Evolutionary conservation across 2,113 vertebrate species (phyloP).

Genomic region (Tachuris rubrigastra): DNA sequence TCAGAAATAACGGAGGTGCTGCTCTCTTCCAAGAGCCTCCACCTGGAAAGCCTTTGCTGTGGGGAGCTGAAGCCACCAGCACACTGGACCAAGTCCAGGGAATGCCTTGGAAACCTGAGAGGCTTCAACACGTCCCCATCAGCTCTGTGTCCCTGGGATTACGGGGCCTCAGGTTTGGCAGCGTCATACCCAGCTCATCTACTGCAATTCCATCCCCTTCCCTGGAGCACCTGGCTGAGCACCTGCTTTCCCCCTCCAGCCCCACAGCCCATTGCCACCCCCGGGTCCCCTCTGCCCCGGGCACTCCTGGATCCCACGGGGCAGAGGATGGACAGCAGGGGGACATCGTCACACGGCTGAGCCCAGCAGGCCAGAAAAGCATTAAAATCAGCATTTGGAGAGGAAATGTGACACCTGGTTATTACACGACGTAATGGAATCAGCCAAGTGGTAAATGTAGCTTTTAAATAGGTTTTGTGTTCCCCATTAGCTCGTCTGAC

Average conservation of each 20-base stretch:
- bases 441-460: conserved; percentile 98
- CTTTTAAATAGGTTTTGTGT: conserved; percentile 96
- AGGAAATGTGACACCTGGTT: conserved; percentile 94
- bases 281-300: neutral
- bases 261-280: neutral
- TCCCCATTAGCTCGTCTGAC: conserved; percentile 89
- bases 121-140: neutral
- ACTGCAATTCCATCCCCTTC: rapidly evolving
- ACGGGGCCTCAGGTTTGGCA: rapidly evolving
- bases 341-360: conserved; percentile 74
- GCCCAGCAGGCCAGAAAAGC: conserved; percentile 76
- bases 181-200: rapidly evolving
- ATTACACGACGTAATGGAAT: conserved; percentile 94
- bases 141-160: rapidly evolving
- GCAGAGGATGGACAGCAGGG: rapidly evolving
- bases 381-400: conserved; percentile 82
- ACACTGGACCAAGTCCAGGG: rapidly evolving
- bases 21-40: neutral
- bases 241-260: rapidly evolving
- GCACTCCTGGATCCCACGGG: neutral
- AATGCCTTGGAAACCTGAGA: neutral
- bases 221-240: rapidly evolving
- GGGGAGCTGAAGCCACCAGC: rapidly evolving
- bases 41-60: neutral
- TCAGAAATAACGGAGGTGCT: neutral